Evolutionary conservation across 2,888 invertebrate species (phyloP), one percentile per base, ranked within the genome.

Genomic region (Saturnia pavonia): DNA sequence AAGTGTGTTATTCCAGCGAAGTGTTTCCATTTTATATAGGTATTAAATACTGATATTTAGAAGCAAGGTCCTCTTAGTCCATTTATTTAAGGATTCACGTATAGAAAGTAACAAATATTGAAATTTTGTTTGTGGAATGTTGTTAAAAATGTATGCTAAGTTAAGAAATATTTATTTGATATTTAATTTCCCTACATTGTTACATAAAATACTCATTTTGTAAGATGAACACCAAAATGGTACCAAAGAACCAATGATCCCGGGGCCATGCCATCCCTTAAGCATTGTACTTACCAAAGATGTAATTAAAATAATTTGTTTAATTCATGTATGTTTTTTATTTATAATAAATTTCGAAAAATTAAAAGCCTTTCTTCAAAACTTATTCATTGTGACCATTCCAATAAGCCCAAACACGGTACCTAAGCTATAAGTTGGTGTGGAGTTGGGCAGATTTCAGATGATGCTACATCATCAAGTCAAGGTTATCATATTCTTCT

Each of bases 231-330:
- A 34, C 60, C 54, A 67, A 71, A 72, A 81, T 81, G 77, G 77
- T 83, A 88, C 87, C 89, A 91, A 91, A 91, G 90, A 90, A 91
- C 87, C 88, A 90, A 89, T 78, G 65, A 65, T 40, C 75, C 81
- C 76, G 90, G 89, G 91, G 87, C 87, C 88, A 90, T 71, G 51
- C 66, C 77, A 82, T 82, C 88, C 88, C 88, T 77, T 75, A 86
- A 85, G 88, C 90, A 90, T 89, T 92, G 90, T 90, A 91, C 90
- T 91, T 91, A 93, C 93, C 93, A 93, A 93, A 93, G 92, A 92
- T 88, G 82, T 91, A 90, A 85, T 86, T 83, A 84, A 86, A 84
- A 82, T 85, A 84, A 88, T 87, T 86, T 83, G 82, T 85, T 87
- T 74, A 78, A 82, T 77, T 74, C 75, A 65, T 72, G 43, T 45